phyloP scores from a whole-genome alignment of 2,113 vertebrate genomes.

The Dipodomys merriami region DNA sequence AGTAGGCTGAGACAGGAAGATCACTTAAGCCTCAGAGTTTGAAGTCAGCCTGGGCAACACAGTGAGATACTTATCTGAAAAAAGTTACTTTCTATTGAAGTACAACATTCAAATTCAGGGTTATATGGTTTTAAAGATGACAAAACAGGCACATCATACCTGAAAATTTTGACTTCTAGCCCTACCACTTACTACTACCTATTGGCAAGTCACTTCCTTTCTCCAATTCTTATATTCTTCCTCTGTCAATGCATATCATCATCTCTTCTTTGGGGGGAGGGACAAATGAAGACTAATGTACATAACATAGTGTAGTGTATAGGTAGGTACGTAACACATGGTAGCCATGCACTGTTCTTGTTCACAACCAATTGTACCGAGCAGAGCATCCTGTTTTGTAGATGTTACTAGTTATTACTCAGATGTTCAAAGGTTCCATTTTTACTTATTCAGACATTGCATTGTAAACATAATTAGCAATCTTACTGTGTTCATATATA shows the following conservation, averaged over 20 bases:
- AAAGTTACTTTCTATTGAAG: not conserved
- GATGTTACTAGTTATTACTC: constrained; percentile 41
- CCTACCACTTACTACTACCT: not conserved
- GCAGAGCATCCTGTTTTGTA: constrained; percentile 44
- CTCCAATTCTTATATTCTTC: not conserved
- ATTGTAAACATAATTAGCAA: constrained; percentile 59
- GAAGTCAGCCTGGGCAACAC: not conserved
- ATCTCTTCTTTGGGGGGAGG: not conserved
- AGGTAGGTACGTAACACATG: not conserved
- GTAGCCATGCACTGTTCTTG: not conserved
- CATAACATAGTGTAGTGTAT: not conserved
- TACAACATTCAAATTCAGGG: not conserved
- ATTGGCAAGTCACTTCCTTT: constrained; percentile 39
- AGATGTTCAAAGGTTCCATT: constrained; percentile 48
- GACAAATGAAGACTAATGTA: constrained; percentile 25
- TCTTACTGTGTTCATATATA: constrained; percentile 42
- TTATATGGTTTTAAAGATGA: constrained; percentile 8
- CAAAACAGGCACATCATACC: not conserved
- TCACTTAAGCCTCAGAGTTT: not conserved
- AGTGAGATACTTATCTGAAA: not conserved
- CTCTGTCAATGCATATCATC: constrained; percentile 11
- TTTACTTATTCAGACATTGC: constrained; percentile 61
- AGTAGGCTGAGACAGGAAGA: not conserved
- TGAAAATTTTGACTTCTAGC: constrained; percentile 31
- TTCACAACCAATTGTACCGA: constrained; percentile 46